These are phyloP conservation scores for Alentia gelatinosa DNA, from an alignment of 2,888 invertebrate genomes.

Conservation along the genomic window DNA sequence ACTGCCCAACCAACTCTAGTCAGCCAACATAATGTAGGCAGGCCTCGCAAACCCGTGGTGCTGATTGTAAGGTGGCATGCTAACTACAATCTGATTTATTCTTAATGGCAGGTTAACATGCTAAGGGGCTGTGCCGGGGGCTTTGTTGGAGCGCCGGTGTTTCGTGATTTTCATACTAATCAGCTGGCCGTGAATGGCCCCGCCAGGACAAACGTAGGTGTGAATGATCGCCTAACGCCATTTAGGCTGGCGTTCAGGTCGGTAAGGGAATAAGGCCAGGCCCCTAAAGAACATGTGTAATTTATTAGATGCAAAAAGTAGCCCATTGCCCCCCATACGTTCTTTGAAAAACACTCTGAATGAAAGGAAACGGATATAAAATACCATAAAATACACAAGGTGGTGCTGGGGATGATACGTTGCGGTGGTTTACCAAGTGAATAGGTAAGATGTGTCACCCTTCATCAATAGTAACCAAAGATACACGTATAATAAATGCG, in stretches of 20 bases:
- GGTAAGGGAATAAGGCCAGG: not conserved
- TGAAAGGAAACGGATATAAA: too few species aligned
- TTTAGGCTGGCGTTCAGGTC: not conserved
- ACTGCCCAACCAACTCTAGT: not conserved
- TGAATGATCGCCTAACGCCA: not conserved
- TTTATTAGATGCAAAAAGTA: not conserved
- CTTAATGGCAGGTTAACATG: conserved; percentile 19
- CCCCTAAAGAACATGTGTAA: not conserved
- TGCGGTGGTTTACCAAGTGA: too few species aligned
- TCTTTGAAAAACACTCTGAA: too few species aligned
- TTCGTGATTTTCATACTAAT: conserved; percentile 16
- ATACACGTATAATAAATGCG: too few species aligned
- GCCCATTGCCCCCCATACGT: too few species aligned
- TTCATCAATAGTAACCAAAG: too few species aligned
- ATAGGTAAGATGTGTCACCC: too few species aligned
- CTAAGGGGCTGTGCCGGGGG: not conserved
- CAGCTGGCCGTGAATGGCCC: not conserved
- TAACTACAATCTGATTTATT: conserved; percentile 24
- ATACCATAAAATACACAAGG: too few species aligned
- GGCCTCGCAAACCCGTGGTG: not conserved
- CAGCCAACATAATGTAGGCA: not conserved
- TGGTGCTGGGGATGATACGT: too few species aligned
- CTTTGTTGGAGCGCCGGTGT: not conserved
- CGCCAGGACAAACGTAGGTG: not conserved
- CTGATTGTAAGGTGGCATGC: conserved; percentile 32